These are phyloP conservation scores for Scartelaos histophorus DNA, from an alignment of 2,113 vertebrate species.

Conservation along the genomic window DNA sequence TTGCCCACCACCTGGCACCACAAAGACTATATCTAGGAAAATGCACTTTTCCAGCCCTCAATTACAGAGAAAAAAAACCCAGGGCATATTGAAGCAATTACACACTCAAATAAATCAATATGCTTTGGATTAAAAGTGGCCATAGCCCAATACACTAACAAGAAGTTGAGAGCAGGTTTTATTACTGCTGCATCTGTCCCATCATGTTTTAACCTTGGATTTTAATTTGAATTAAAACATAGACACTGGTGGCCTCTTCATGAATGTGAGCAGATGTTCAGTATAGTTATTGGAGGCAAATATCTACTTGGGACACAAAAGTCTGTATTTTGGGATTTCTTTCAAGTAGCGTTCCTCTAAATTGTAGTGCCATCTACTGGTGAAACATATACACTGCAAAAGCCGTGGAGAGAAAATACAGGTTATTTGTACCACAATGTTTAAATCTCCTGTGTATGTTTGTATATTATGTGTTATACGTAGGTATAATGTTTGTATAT, in stretches of 20 bases:
- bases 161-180: slow-evolving; percentile 52
- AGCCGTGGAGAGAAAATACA: background rate
- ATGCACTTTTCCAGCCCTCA: slow-evolving; percentile 71
- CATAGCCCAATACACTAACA: slow-evolving; percentile 67
- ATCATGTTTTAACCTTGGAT: background rate
- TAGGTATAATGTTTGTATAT: too few relatives aligned
- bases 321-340: background rate
- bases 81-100: slow-evolving; percentile 82
- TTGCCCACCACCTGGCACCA: slow-evolving; percentile 69
- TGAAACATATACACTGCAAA: background rate
- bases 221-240: background rate
- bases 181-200: slow-evolving; percentile 19
- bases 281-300: too few relatives aligned
- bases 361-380: slow-evolving; percentile 57
- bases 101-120: slow-evolving; percentile 72
- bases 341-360: background rate
- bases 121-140: slow-evolving; percentile 72
- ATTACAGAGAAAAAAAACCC: slow-evolving; percentile 75
- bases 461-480: too few relatives aligned
- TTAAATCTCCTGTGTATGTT: too few relatives aligned
- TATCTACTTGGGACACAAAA: background rate
- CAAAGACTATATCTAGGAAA: slow-evolving; percentile 65
- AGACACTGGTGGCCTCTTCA: background rate
- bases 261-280: too few relatives aligned
- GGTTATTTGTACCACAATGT: too few relatives aligned